phyloP scores from a whole-genome alignment of 2,113 vertebrate species.

The Cairina moschata region DNA sequence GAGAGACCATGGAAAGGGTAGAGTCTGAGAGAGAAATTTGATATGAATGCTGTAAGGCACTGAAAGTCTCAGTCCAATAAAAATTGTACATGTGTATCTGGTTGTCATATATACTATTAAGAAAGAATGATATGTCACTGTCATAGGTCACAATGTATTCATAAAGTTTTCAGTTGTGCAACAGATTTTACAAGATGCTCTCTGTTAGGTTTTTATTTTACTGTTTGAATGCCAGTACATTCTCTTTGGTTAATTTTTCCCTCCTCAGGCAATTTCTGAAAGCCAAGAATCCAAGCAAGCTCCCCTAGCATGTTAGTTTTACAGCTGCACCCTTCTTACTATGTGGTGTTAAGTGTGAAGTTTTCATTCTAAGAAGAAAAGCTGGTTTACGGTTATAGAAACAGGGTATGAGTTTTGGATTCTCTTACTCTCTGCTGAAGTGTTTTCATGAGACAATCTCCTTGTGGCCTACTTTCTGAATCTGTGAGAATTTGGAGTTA shows the following conservation, averaged over 20 bases:
- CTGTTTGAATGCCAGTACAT: not conserved
- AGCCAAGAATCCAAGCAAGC: not conserved
- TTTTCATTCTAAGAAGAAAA: not conserved
- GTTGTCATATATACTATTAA: not conserved
- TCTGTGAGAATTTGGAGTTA: not conserved
- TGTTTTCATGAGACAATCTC: not conserved
- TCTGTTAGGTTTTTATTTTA: not conserved
- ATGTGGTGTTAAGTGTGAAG: not conserved
- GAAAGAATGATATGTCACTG: accelerated
- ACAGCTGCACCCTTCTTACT: not conserved
- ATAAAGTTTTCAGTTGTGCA: not conserved
- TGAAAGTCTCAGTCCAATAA: not conserved
- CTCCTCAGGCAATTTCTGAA: not conserved
- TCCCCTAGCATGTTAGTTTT: not conserved
- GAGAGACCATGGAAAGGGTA: not conserved
- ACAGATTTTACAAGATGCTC: not conserved
- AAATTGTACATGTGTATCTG: not conserved
- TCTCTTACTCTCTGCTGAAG: not conserved
- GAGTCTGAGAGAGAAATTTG: not conserved
- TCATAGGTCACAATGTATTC: not conserved
- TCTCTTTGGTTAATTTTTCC: not conserved
- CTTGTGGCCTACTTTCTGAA: not conserved
- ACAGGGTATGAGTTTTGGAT: not conserved
- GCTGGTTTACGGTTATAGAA: not conserved
- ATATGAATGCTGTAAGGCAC: not conserved